Evolutionary conservation across 2,888 invertebrate species (phyloP), one percentile per base, ranked within the genome.

Genomic region (Matsumyia berberina): DNA sequence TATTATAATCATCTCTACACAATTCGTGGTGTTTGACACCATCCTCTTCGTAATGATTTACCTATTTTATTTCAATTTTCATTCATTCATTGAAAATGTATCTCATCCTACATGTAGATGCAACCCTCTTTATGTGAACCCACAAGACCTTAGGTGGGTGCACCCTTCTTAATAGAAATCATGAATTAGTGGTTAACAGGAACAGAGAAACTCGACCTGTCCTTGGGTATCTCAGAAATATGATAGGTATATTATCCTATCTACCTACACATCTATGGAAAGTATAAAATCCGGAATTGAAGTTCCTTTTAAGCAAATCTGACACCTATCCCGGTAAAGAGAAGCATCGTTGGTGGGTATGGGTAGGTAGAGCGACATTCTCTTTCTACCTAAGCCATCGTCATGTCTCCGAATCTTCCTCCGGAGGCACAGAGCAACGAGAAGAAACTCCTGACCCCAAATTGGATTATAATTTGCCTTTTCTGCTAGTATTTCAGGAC

Each of bases 381-480:
- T 31, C 42, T 42, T 42, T 64, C 15, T 64, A 64, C 12, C 60
- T 46, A 66, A 49, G 4, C 24, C 53, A 44, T 39, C 29, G 46
- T 72, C 53, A 46, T 24, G 58, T 78, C 60, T 49, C 15, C 44
- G 44, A 62, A 15, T 62, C 46, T 46, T 78, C 72, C 58, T 78
- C 17, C 31, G 31, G 51, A 60, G 51, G 53, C 70, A 70, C 44
- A 33, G 49, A 67, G 39, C 66, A 39, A 57, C 62, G n/a, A 74
- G 64, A 83, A 76, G 69, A 72, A 87, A 85, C 80, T 86, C 81
- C 87, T 87, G 87, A 86, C 86, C 87, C 86, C 86, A 87, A 87
- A 87, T 87, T 86, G 86, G 81, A 86, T 87, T 87, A 87, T 86
- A 86, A 87, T 87, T 87, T 87, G 80, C 86, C 82, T 82, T 82